Evolutionary conservation across 1,140 invertebrate genomes (phyloP).

Genomic region (Chymomyza costata): DNA sequence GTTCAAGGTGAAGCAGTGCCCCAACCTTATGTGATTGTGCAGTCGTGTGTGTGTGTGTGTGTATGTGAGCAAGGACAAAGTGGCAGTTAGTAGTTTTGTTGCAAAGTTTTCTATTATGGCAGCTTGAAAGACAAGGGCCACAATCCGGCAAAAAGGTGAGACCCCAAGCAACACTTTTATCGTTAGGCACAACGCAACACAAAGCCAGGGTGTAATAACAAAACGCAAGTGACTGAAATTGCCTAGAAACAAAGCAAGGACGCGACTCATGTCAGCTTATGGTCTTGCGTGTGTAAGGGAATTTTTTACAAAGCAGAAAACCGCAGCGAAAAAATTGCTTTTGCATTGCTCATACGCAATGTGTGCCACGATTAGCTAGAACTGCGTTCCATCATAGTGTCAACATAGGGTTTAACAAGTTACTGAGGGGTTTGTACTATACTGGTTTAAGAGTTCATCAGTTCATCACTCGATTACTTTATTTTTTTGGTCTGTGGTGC

Average conservation of each 20-base stretch:
- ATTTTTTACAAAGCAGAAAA: conserved; percentile 17
- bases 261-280: conserved; percentile 10
- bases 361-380: conserved; percentile 34
- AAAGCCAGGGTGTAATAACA: conserved; percentile 37
- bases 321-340: conserved; percentile 30
- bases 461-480: no score
- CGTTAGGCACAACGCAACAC: conserved; percentile 41
- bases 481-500: no score
- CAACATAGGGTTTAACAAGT: no score
- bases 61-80: neutral
- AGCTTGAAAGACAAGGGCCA: conserved; percentile 16
- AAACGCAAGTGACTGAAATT: conserved; percentile 50
- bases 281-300: conserved; percentile 13
- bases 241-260: conserved; percentile 49
- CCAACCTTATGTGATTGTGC: conserved; percentile 10
- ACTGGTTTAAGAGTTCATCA: no score
- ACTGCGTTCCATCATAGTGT: no score
- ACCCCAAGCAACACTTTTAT: conserved; percentile 60
- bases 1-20: conserved; percentile 41
- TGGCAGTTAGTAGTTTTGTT: conserved; percentile 33
- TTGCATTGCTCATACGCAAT: conserved; percentile 46
- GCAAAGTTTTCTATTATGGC: conserved; percentile 44
- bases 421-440: no score
- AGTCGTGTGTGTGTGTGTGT: conserved; percentile 9
- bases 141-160: conserved; percentile 25